Base-by-base conservation (phyloP, 2,113 vertebrate genomes). In the Coreoperca whiteheadi region DNA sequence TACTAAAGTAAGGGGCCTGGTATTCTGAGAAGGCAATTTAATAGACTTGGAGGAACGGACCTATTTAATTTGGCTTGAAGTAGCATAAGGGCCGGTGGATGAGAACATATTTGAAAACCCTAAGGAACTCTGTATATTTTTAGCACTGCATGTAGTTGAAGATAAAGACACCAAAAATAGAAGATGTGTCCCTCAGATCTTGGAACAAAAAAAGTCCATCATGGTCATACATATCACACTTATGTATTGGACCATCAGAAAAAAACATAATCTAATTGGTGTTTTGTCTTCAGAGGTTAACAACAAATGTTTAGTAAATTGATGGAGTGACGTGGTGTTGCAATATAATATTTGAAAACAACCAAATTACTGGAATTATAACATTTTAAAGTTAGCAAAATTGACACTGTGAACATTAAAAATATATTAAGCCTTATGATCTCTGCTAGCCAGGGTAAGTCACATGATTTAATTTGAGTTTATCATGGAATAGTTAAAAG, bases 121-220 rank as follows among this genome's bases (percentile, higher is more conserved):
- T 1, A 4, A 15, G 8, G 8, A 41, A 56, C 23, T 71, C 32
- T 18, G 8, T 54, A 21, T 65, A 41, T 28, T 28, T 67, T 43
- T 66, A 67, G 50, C 20, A 46, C 1, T 54, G 18, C 57, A 43
- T 32, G 9, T 20, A 18, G 69, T 11, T 37, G 21, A 50, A 59
- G 25, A 57, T 43, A 23, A 41, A 46, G 39, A 77, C 37, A 46
- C 1, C 37, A 30, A 48, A 21, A 37, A 69, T 2, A 37, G 15
- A 59, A 34, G 2, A 34, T 15, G 48, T 69, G 28, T 32, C 20
- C 28, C 4, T 51, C 41, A 60, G 39, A 70, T 70, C 4, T 6
- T 39, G 43, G 14, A 78, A 21, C 53, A 60, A 66, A 56, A 34
- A 80, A 39, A 32, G n/a, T 25, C 28, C 14, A 68, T 68, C n/a